Conservation (phyloP, 2,888 invertebrate genomes). For the Sinohyriopsis cumingii region DNA sequence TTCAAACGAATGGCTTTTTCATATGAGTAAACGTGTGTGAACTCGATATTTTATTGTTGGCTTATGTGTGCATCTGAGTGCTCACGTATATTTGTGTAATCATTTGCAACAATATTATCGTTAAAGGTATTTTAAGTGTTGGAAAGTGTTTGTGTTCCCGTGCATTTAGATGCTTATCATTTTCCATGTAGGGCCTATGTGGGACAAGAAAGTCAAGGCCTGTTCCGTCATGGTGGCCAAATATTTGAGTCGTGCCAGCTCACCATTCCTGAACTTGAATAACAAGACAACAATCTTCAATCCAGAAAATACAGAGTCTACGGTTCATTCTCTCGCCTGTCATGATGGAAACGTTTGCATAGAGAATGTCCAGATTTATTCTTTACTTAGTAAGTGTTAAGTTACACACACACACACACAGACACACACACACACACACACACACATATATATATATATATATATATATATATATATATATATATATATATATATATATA, state of each 20-base stretch:
- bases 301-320: conserved; percentile 29
- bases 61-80: too few species aligned
- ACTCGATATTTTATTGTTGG: too few species aligned
- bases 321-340: conserved; percentile 49
- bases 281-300: conserved; percentile 30
- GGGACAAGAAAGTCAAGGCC: conserved; percentile 31
- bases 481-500: too few species aligned
- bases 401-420: too few species aligned
- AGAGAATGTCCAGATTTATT: conserved; percentile 49
- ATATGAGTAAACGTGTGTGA: too few species aligned
- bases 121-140: too few species aligned
- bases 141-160: too few species aligned
- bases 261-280: conserved; percentile 21
- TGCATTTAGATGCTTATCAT: background rate
- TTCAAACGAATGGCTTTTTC: too few species aligned
- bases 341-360: conserved; percentile 45
- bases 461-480: too few species aligned
- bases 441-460: background rate
- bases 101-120: too few species aligned
- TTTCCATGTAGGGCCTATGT: conserved; percentile 19
- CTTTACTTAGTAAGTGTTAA: conserved; percentile 39
- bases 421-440: background rate
- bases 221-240: conserved; percentile 26
- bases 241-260: conserved; percentile 18
- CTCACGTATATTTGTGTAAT: too few species aligned